Conservation (phyloP, 2,797 vertebrate genomes). For the Loriculus beryllinus region DNA sequence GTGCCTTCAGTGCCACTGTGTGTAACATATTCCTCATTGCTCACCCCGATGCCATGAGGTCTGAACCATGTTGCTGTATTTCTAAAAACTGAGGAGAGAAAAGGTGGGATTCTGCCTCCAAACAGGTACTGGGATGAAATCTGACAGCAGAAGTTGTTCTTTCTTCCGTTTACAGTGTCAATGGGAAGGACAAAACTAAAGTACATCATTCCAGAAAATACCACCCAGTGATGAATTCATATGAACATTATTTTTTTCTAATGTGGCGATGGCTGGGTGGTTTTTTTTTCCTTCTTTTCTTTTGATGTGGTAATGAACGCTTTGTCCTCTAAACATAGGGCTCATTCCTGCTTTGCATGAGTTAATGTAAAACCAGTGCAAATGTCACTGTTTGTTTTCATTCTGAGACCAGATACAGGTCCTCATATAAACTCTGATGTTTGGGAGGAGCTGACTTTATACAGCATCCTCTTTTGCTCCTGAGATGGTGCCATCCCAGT, state of each 20-base stretch:
- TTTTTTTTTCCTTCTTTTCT: background rate
- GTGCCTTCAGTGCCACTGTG: background rate
- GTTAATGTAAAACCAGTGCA: background rate
- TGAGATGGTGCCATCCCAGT: background rate
- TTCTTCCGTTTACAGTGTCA: background rate
- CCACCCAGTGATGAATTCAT: background rate
- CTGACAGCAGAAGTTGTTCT: background rate
- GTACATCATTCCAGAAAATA: background rate
- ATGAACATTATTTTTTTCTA: background rate
- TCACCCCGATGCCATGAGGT: background rate
- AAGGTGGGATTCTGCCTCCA: background rate
- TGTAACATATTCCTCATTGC: background rate
- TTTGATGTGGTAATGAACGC: background rate
- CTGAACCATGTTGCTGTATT: background rate
- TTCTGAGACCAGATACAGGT: background rate
- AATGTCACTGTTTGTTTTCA: background rate
- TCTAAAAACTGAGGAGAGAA: background rate
- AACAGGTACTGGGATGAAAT: background rate
- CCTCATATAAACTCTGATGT: background rate
- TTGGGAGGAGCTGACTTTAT: background rate
- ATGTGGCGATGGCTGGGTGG: fast-evolving
- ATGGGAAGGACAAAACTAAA: background rate
- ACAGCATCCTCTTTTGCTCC: background rate
- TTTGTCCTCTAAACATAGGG: background rate
- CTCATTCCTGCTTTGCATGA: background rate